phyloP scores from a whole-genome alignment of 2,797 vertebrate genomes.

The Lutjanus campechanus region DNA sequence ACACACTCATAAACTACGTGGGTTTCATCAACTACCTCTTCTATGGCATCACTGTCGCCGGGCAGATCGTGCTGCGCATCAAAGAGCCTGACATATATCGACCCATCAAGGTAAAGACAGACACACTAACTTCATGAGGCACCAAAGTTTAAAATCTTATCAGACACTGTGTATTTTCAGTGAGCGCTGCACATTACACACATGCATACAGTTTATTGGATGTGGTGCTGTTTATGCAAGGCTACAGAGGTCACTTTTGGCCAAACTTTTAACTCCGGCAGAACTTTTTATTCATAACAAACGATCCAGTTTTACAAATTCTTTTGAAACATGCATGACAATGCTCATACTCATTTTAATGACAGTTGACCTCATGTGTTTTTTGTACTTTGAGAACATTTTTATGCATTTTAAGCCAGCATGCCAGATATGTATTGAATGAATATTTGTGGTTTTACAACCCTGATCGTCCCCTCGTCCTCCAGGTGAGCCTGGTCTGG shows the following conservation, averaged over 20 bases:
- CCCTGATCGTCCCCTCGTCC: background rate
- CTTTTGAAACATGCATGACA: background rate
- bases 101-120: conserved; percentile 88
- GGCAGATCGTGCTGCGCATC: conserved; percentile 89
- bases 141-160: background rate
- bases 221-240: background rate
- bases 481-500: conserved; percentile 89
- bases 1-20: conserved; percentile 96
- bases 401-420: background rate
- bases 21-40: conserved; percentile 98
- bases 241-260: background rate
- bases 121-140: background rate
- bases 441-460: background rate
- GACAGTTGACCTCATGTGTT: background rate
- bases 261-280: background rate
- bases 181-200: background rate
- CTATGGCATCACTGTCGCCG: conserved; percentile 91
- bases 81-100: conserved; percentile 88
- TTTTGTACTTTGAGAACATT: background rate
- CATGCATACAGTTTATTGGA: background rate
- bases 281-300: background rate
- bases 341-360: background rate
- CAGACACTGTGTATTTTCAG: background rate
- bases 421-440: background rate
- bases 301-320: background rate